Conservation (phyloP, 2,113 vertebrate species). For the Albula goreensis region DNA sequence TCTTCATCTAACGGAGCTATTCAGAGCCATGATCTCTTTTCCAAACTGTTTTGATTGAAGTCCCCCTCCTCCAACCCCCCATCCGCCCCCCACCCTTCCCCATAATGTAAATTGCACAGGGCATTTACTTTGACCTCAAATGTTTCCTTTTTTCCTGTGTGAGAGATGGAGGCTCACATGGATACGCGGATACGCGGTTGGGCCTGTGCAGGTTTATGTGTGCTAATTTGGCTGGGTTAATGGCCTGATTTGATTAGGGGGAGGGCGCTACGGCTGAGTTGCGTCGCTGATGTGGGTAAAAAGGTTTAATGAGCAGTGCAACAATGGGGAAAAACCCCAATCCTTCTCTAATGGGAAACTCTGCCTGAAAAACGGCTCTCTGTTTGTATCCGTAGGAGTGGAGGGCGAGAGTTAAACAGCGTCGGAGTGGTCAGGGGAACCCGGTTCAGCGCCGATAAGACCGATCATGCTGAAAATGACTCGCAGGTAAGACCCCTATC, state of each 20-base stretch:
- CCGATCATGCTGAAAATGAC: conserved; percentile 77
- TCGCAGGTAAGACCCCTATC: conserved; percentile 75
- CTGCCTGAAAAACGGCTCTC: conserved; percentile 49
- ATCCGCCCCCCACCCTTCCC: not conserved
- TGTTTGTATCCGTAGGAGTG: conserved; percentile 45
- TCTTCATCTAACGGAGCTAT: conserved; percentile 56
- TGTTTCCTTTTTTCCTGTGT: conserved; percentile 32
- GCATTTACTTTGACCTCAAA: conserved; percentile 27
- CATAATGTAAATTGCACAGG: conserved; percentile 17
- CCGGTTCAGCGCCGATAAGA: conserved; percentile 71
- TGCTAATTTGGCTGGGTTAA: conserved; percentile 60
- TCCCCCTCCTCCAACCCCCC: conserved; percentile 5
- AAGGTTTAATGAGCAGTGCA: not conserved
- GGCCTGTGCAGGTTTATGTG: conserved; percentile 51
- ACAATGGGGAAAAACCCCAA: conserved; percentile 56
- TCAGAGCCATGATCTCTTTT: conserved; percentile 51
- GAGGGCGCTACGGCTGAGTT: conserved; percentile 51
- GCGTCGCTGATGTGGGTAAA: conserved; percentile 36
- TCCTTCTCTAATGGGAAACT: conserved; percentile 69
- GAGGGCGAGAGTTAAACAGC: conserved; percentile 61
- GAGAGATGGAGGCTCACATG: conserved; percentile 35
- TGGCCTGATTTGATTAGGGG: conserved; percentile 59
- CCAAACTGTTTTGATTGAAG: conserved; percentile 44
- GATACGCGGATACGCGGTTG: conserved; percentile 47
- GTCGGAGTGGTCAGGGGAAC: conserved; percentile 61